phyloP scores from a whole-genome alignment of 1,140 invertebrate species.

The Diachasma alloeum region DNA sequence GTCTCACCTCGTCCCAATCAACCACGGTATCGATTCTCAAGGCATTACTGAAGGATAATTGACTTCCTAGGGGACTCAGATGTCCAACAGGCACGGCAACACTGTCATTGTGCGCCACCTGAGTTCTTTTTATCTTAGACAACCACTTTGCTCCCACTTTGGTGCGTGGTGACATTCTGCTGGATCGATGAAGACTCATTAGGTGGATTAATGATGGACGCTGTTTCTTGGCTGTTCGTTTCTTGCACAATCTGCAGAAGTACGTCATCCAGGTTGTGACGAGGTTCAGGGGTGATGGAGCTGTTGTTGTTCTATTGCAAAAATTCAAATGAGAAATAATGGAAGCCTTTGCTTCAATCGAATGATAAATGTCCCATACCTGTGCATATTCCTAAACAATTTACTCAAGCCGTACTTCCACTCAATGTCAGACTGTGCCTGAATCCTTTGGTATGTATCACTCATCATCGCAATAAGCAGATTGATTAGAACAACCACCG shows the following conservation, averaged over 20 bases:
- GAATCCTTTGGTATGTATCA: slow-evolving; percentile 98
- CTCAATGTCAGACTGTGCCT: slow-evolving; percentile 99
- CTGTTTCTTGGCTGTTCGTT: slow-evolving; percentile 75
- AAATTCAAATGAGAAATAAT: neutral
- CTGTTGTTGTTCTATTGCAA: slow-evolving; percentile 83
- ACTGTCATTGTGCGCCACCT: slow-evolving; percentile 83
- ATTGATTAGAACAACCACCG: slow-evolving; percentile 98
- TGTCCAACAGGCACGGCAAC: slow-evolving; percentile 79
- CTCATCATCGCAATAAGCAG: slow-evolving; percentile 99
- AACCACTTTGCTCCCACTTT: slow-evolving; percentile 87
- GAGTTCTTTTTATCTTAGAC: slow-evolving; percentile 80
- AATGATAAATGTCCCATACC: slow-evolving; percentile 41
- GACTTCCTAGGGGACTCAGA: slow-evolving; percentile 82
- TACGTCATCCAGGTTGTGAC: slow-evolving; percentile 92
- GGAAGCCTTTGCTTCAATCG: no score
- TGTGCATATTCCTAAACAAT: slow-evolving; percentile 98
- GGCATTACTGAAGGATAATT: slow-evolving; percentile 78
- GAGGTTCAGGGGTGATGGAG: slow-evolving; percentile 96
- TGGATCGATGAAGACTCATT: slow-evolving; percentile 75
- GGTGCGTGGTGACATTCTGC: slow-evolving; percentile 78
- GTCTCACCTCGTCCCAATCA: slow-evolving; percentile 89
- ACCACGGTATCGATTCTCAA: slow-evolving; percentile 87
- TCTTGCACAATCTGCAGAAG: slow-evolving; percentile 81
- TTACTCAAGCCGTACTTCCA: slow-evolving; percentile 99
- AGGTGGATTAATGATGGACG: slow-evolving; percentile 82